Evolutionary conservation across 2,888 invertebrate genomes (phyloP).

Genomic region (Diloba caeruleocephala): DNA sequence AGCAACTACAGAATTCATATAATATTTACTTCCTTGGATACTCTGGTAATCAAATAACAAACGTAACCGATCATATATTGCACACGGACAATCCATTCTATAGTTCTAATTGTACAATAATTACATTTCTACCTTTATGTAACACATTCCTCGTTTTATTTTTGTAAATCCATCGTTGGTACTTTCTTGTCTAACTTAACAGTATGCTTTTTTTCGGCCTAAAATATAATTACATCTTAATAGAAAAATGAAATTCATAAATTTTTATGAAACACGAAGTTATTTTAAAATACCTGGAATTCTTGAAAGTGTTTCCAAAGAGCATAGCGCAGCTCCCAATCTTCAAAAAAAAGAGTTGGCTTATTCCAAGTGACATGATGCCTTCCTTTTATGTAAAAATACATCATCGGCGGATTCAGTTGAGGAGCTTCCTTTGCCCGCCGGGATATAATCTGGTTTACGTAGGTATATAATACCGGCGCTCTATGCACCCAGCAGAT

Average conservation of each 20-base stretch:
- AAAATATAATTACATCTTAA: background rate
- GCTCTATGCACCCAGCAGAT: constrained; percentile 91
- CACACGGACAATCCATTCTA: constrained; percentile 17
- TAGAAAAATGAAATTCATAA: background rate
- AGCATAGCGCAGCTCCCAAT: constrained; percentile 91
- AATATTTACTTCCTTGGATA: constrained; percentile 47
- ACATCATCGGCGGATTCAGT: constrained; percentile 89
- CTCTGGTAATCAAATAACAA: constrained; percentile 45
- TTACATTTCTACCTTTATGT: constrained; percentile 16
- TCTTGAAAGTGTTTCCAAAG: constrained; percentile 90
- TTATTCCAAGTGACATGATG: constrained; percentile 90
- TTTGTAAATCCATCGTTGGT: constrained; percentile 54
- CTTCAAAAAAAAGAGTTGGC: constrained; percentile 90
- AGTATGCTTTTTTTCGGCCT: constrained; percentile 5
- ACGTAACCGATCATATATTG: constrained; percentile 41
- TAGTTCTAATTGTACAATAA: constrained; percentile 19
- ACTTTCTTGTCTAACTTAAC: constrained; percentile 43
- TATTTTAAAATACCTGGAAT: constrained; percentile 8
- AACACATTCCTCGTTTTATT: constrained; percentile 29
- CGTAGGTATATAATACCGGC: constrained; percentile 87
- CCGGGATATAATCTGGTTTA: constrained; percentile 87
- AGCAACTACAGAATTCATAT: constrained; percentile 25
- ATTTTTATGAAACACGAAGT: too few species aligned
- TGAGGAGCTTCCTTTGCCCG: constrained; percentile 90
- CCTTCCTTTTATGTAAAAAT: constrained; percentile 85